Conservation (phyloP, 2,888 invertebrate species). For the Colostygia pectinataria region DNA sequence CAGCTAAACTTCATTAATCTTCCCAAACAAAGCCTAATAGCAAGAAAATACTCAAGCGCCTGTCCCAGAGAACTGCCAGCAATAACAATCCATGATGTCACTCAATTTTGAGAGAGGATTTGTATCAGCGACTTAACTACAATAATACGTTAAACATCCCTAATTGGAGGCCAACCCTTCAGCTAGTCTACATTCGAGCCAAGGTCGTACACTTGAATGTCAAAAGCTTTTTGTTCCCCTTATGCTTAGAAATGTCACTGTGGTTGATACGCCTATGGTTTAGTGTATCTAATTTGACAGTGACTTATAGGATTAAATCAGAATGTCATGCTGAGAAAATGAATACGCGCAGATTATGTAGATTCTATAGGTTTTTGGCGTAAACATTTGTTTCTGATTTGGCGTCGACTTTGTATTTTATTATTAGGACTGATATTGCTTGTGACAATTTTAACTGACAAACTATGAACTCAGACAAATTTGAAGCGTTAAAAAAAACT, state of each 20-base stretch:
- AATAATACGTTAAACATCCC: conserved; percentile 48
- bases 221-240: conserved; percentile 73
- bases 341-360: conserved; percentile 60
- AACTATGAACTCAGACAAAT: too few relatives aligned
- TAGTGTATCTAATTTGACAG: conserved; percentile 78
- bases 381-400: conserved; percentile 35
- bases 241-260: conserved; percentile 79
- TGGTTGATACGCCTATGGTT: conserved; percentile 73
- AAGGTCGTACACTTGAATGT: conserved; percentile 77
- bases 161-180: conserved; percentile 65
- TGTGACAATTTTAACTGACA: too few relatives aligned
- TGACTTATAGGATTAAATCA: conserved; percentile 78
- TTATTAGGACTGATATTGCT: too few relatives aligned
- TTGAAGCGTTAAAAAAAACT: too few relatives aligned
- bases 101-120: conserved; percentile 49
- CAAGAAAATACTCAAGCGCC: conserved; percentile 30
- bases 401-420: background rate
- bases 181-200: conserved; percentile 61
- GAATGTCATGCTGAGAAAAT: conserved; percentile 69
- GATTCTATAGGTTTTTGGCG: conserved; percentile 45
- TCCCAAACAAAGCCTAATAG: conserved; percentile 10
- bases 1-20: too few relatives aligned
- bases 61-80: conserved; percentile 33
- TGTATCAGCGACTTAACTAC: conserved; percentile 44
- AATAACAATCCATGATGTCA: conserved; percentile 53